A percentile compares a stretch with the other conserved stretches of the same genome.
These are phyloP conservation scores for Sarcophaga rosellei DNA, from an alignment of 2,888 invertebrate genomes.

Conservation along the genomic window DNA sequence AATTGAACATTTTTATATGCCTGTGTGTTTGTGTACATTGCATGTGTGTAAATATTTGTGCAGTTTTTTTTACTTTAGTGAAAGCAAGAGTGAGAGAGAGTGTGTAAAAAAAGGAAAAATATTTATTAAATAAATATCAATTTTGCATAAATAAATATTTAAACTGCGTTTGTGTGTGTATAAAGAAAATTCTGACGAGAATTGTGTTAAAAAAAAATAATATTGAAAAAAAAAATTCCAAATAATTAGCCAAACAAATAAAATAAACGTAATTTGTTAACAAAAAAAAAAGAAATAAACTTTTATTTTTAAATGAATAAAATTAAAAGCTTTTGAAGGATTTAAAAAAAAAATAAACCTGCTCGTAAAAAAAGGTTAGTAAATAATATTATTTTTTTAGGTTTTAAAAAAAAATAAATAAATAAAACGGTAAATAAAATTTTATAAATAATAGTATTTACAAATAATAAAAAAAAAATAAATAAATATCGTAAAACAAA, in stretches of 20 bases:
- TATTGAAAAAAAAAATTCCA: background rate
- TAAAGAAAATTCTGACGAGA: background rate
- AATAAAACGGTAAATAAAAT: background rate
- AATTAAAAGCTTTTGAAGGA: background rate
- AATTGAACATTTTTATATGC: too few species aligned
- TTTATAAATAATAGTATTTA: too few species aligned
- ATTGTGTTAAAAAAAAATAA: background rate
- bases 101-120: constrained; percentile 26
- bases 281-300: background rate
- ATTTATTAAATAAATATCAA: constrained; percentile 45
- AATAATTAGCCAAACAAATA: background rate
- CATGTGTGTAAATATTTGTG: background rate
- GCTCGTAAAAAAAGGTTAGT: background rate
- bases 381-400: background rate
- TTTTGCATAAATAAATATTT: constrained; percentile 33
- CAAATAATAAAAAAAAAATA: too few species aligned
- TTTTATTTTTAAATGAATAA: background rate
- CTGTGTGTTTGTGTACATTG: background rate
- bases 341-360: background rate
- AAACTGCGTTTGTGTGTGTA: background rate
- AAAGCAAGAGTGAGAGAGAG: background rate
- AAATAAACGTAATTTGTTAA: background rate
- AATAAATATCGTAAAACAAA: too few species aligned
- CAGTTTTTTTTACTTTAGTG: background rate
- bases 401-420: background rate